Conservation (phyloP, 2,797 vertebrate genomes). For the Nyctalus aviator region DNA sequence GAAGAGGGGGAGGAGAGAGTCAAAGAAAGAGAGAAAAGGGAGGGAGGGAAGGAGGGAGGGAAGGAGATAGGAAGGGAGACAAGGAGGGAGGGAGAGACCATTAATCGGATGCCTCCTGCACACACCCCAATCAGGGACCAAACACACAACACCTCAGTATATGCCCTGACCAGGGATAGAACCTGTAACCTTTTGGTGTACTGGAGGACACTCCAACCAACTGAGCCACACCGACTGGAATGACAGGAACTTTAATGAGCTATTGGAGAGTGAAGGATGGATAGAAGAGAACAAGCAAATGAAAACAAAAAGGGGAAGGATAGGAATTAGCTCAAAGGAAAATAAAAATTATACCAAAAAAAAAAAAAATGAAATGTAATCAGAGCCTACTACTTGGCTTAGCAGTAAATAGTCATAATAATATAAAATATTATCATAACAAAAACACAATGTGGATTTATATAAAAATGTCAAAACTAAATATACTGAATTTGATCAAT, state of each 20-base stretch:
- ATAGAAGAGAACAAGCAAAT: neutral
- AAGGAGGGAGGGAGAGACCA: neutral
- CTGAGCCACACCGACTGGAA: neutral
- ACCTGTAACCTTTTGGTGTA: neutral
- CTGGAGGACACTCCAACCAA: neutral
- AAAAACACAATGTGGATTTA: neutral
- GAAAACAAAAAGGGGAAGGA: neutral
- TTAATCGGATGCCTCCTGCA: neutral
- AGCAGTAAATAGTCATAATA: neutral
- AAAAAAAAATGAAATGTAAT: constrained; percentile 26
- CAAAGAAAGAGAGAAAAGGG: neutral
- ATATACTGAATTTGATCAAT: neutral
- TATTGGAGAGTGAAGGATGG: neutral
- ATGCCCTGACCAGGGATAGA: neutral
- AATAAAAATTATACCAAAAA: neutral
- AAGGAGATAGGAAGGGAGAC: too few species aligned
- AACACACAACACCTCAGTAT: neutral
- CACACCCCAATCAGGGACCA: neutral
- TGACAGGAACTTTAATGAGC: constrained; percentile 13
- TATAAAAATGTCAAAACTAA: constrained; percentile 41
- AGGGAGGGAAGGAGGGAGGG: fast-evolving
- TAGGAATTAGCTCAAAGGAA: neutral
- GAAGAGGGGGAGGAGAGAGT: neutral
- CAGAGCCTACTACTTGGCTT: neutral
- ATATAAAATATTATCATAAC: neutral